A percentile compares a stretch with the other conserved stretches of the same genome.
phyloP scores from a whole-genome alignment of 2,113 vertebrate genomes.

The Alaudala cheleensis region DNA sequence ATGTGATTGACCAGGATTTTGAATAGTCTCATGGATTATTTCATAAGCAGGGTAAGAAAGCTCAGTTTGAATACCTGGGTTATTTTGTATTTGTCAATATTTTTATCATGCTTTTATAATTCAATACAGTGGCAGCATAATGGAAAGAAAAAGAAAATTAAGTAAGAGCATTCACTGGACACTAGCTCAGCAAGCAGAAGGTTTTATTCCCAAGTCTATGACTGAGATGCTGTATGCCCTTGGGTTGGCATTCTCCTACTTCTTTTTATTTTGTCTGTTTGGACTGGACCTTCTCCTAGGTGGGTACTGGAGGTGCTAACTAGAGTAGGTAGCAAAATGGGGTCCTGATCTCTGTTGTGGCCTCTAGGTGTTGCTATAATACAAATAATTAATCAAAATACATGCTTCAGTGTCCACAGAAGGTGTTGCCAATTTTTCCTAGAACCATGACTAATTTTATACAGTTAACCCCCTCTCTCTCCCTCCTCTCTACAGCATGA shows the following conservation, averaged over 20 bases:
- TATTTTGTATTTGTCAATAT: neutral
- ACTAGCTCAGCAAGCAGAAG: neutral
- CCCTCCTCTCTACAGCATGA: neutral
- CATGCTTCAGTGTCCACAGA: neutral
- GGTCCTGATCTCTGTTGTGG: slow-evolving; percentile 36
- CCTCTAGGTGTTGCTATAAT: slow-evolving; percentile 68
- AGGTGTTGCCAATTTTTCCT: neutral
- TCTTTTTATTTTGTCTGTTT: neutral
- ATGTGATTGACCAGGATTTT: neutral
- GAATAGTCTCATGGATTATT: neutral
- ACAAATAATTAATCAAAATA: slow-evolving; percentile 58
- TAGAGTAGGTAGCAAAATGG: neutral
- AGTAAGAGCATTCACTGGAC: neutral
- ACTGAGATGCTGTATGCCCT: neutral
- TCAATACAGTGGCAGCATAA: neutral
- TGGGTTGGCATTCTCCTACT: neutral
- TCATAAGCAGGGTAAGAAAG: neutral
- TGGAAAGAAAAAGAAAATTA: neutral
- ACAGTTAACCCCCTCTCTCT: neutral
- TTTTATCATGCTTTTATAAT: neutral
- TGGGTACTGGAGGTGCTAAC: neutral
- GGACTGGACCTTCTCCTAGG: neutral
- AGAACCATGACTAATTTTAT: neutral
- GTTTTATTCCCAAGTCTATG: neutral
- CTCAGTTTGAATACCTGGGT: neutral